Evolutionary conservation across 2,797 vertebrate species (phyloP).

Genomic region (Netta rufina): DNA sequence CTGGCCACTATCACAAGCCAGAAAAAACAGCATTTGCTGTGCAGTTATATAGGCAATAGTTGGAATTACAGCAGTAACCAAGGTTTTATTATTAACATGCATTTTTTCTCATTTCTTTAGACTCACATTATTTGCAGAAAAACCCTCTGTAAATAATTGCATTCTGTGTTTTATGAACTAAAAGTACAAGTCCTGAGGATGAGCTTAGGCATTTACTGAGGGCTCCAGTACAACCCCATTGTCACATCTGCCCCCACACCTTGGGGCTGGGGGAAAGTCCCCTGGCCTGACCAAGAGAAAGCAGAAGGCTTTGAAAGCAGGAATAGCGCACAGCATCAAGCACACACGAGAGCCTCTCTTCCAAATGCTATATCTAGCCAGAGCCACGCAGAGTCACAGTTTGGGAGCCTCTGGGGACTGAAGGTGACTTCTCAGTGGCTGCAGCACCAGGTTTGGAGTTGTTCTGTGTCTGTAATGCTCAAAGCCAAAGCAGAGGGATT

Average conservation of each 20-base stretch:
- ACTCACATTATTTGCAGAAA: background rate
- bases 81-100: conserved; percentile 52
- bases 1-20: background rate
- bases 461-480: background rate
- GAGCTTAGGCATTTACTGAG: background rate
- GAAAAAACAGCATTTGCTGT: background rate
- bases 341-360: background rate
- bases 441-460: background rate
- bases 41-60: background rate
- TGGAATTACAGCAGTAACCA: background rate
- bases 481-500: background rate
- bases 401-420: background rate
- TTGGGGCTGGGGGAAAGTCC: background rate
- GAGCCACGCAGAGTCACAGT: accelerated
- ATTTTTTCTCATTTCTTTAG: background rate
- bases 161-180: background rate
- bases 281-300: background rate
- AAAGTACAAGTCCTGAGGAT: background rate
- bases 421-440: background rate
- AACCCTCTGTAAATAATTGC: conserved; percentile 44
- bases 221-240: background rate
- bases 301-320: background rate
- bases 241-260: background rate
- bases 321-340: background rate
- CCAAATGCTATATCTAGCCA: background rate